phyloP scores from a whole-genome alignment of 2,113 vertebrate genomes.

The Dromaius novaehollandiae region DNA sequence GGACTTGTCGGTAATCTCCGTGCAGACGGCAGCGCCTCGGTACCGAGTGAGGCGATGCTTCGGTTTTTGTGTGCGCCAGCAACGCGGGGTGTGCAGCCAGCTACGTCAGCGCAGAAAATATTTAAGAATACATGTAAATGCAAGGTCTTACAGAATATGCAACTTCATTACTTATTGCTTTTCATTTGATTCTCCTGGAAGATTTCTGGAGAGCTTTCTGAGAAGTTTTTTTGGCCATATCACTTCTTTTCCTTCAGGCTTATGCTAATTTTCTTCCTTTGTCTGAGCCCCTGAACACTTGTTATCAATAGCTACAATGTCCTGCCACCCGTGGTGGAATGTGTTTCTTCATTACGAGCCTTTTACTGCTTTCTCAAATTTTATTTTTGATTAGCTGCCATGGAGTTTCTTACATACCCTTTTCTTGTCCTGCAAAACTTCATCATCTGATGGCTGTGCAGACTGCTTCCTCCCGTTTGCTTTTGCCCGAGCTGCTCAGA shows the following conservation, averaged over 20 bases:
- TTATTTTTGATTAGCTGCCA: conserved; percentile 14
- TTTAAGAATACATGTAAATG: conserved; percentile 40
- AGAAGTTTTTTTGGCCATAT: not conserved
- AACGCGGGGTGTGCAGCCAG: conserved; percentile 29
- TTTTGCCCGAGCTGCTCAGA: not conserved
- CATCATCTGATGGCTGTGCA: not conserved
- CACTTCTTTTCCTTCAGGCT: conserved; percentile 39
- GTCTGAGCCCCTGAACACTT: conserved; percentile 22
- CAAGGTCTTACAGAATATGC: conserved; percentile 41
- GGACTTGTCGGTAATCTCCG: not conserved
- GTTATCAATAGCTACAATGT: conserved; percentile 52
- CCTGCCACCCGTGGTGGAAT: conserved; percentile 57
- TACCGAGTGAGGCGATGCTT: not conserved
- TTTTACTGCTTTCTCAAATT: conserved; percentile 43
- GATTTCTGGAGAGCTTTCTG: conserved; percentile 40
- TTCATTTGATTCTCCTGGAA: conserved; percentile 17
- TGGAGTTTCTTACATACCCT: conserved; percentile 21
- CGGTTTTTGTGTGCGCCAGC: not conserved
- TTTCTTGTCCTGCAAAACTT: conserved; percentile 1
- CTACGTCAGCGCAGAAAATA: not conserved
- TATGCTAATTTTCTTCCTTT: conserved; percentile 41
- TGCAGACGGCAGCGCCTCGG: conserved; percentile 41
- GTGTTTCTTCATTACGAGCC: conserved; percentile 49
- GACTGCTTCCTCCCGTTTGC: not conserved
- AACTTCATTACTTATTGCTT: conserved; percentile 15